Evolutionary conservation across 2,888 invertebrate species (phyloP).

Genomic region (Operophtera brumata): DNA sequence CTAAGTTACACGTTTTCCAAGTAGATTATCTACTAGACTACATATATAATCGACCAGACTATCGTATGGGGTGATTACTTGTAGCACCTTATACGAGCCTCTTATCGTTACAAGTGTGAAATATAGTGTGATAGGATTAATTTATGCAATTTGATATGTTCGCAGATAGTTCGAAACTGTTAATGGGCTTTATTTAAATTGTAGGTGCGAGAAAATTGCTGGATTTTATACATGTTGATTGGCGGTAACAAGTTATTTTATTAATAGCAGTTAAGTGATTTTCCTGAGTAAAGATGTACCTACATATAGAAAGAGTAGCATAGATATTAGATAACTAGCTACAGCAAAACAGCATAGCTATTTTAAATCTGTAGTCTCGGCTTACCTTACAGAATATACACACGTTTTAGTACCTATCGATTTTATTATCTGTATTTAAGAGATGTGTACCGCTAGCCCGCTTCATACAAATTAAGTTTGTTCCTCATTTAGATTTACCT

Average conservation of each 20-base stretch:
- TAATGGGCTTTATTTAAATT: slow-evolving; percentile 8
- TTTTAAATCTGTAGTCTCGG: too few relatives aligned
- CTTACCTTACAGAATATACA: too few relatives aligned
- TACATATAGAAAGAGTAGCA: too few relatives aligned
- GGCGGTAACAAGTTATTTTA: background rate
- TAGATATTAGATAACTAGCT: too few relatives aligned
- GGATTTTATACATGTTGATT: slow-evolving; percentile 4
- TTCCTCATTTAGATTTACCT: too few relatives aligned
- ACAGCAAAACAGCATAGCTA: too few relatives aligned
- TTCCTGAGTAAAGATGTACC: too few relatives aligned
- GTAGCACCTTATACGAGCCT: slow-evolving; percentile 24
- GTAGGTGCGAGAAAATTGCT: slow-evolving; percentile 11
- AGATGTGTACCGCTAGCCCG: too few relatives aligned
- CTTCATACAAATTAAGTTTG: too few relatives aligned
- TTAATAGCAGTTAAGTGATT: background rate
- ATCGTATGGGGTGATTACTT: slow-evolving; percentile 32
- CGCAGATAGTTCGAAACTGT: slow-evolving; percentile 3
- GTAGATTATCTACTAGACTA: slow-evolving; percentile 14
- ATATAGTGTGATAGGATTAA: slow-evolving; percentile 31
- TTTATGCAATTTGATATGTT: slow-evolving; percentile 32
- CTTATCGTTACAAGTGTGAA: slow-evolving; percentile 32
- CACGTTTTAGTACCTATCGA: too few relatives aligned
- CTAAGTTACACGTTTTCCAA: slow-evolving; percentile 20
- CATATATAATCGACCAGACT: slow-evolving; percentile 13
- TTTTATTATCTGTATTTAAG: too few relatives aligned